phyloP scores from a whole-genome alignment of 35 echinoderm and acorn worm species.

The Apostichopus parvimensis region DNA sequence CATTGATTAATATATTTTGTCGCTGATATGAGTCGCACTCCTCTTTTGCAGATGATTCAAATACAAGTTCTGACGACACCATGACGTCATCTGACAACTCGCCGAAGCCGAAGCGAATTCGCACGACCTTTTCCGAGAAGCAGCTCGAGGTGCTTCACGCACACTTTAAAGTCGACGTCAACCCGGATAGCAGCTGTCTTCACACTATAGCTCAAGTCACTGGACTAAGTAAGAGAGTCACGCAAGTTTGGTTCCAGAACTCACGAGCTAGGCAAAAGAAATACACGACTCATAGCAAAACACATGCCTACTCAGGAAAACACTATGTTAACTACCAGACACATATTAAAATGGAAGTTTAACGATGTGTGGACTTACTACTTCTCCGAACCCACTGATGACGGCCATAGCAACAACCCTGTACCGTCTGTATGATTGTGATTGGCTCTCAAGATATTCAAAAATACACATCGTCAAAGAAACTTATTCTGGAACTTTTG shows the following conservation, averaged over 20 bases:
- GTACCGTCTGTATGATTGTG: too few relatives aligned
- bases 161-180: slow-evolving; percentile 90
- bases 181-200: slow-evolving; percentile 84
- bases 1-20: too few relatives aligned
- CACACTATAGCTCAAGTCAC: slow-evolving; percentile 86
- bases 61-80: slow-evolving; percentile 31
- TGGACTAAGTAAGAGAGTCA: slow-evolving; percentile 92
- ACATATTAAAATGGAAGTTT: slow-evolving; percentile 5
- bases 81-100: slow-evolving; percentile 19
- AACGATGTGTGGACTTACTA: background rate
- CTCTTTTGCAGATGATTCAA: slow-evolving; percentile 21
- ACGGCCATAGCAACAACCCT: too few relatives aligned
- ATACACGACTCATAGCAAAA: slow-evolving; percentile 21
- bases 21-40: background rate
- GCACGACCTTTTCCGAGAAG: slow-evolving; percentile 92
- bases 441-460: too few relatives aligned
- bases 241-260: slow-evolving; percentile 99
- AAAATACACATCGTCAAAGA: too few relatives aligned
- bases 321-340: background rate
- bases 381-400: too few relatives aligned
- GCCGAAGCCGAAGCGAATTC: slow-evolving; percentile 76
- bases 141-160: slow-evolving; percentile 90
- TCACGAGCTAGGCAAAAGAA: slow-evolving; percentile 96
- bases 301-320: background rate
- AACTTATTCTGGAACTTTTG: too few relatives aligned